Base-by-base conservation (phyloP, 2,797 vertebrate genomes). In the Anguilla pacifica region DNA sequence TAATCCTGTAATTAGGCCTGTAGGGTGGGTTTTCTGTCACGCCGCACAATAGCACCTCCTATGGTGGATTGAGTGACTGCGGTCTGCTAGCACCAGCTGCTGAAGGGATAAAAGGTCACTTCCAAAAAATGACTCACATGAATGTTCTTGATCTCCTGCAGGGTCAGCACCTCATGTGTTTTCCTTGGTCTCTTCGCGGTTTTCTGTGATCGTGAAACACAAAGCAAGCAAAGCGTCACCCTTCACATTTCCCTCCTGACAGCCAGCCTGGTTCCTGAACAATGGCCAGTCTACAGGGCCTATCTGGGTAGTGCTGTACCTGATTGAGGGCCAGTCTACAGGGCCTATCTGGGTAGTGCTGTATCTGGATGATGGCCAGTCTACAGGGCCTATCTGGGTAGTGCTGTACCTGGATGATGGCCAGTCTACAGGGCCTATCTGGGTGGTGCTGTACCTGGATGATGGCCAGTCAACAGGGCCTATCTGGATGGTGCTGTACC, bases 71-170 rank as follows among this genome's bases (percentile, higher is more conserved):
- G 15, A 15, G 57, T 59, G 57, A 17, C 57, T 59, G 57, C 4
- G 57, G 57, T 15, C 57, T 59, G 57, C 57, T 19, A 15, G 13
- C 39, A 39, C 39, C 2, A 39, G 39, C 39, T 39, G 39, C 39
- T 39, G 39, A 39, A 39, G 39, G 39, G 2, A 2, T 39, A 3
- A 39, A 39, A 39, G 39, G 39, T 39, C 39, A 39, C 39, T 39
- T 39, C 39, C 39, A 39, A 39, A 39, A 39, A 39, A 31, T 83
- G 7, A 96, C 98, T 98, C 92, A 99, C 98, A 0, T 99, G 98
- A 88, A 99, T 98, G 89, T 85, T 96, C 92, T 96, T 97, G 90
- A 99, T 96, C 92, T 99, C 98, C 89, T 99, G 97, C 74, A 96
- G 91, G 0, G 97, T 97, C 85, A 99, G 94, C 85, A 94, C 97